Base-by-base conservation (phyloP, 1,140 invertebrate species). In the Schlechtendalia chinensis region DNA sequence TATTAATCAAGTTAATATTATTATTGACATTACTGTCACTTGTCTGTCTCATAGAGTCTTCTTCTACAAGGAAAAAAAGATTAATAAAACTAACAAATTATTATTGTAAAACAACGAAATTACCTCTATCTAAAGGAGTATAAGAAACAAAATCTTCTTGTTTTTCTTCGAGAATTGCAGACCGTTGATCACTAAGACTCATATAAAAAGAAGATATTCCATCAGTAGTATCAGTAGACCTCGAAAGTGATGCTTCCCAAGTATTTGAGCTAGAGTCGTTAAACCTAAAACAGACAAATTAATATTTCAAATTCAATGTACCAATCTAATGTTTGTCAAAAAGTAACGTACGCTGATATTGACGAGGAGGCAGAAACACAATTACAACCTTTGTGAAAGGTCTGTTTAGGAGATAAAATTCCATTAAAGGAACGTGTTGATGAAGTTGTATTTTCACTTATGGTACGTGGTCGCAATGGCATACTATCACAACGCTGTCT, bases 401-500 rank as follows among this genome's bases (percentile, higher is more conserved):
- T 63, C 61, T 79, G 75, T 79, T 50, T 79, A 47, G 75, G 75
- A 47, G 75, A 79, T 79, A 79, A 50, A 47, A 79, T 45, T 19
- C 75, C 75, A 79, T 79, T 61, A 12, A 59, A 79, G 10, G 58
- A 79, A 45, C 75, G 58, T 1, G 75, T 79, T 12, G 74, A 59
- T 39, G 75, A 79, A 27, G 77, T 39, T 63, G 11, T 79, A 47
- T 85, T 82, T 39, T 85, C 84, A 61, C 75, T 79, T 27, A 82
- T 83, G 59, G 84, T 84, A 58, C 83, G 81, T 12, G 74, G 69
- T 16, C 82, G 81, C 39, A 82, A 81, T 14, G 83, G 82, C 87
- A 94, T 89, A 85, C 91, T 94, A 84, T 93, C 93, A 84, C 91
- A 93, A 59, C 93, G 89, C 82, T 93, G 92, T 61, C 93, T 59